Evolutionary conservation across 2,888 invertebrate genomes (phyloP), one percentile per base, ranked within the genome.

Genomic region (Heliconius charithonia): DNA sequence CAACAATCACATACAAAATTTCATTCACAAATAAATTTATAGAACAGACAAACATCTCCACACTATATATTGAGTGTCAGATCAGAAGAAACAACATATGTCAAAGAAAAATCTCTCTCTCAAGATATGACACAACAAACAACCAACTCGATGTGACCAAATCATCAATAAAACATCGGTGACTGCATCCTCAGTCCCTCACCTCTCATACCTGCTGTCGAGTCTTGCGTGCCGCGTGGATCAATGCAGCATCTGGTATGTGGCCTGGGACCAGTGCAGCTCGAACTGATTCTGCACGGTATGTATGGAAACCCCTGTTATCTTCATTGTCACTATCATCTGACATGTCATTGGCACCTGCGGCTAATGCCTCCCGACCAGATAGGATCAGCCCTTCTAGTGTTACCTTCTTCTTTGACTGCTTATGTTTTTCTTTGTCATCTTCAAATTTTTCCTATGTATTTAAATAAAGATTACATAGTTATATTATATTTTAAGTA

Each of bases 161-260:
- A 59, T 72, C 56, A n/a, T 72, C 29, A 59, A 72, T 65, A 41
- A 74, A 63, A 71, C 79, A 75, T 78, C 77, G 78, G 79, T 80
- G 86, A 79, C 87, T 86, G 89, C 87, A 86, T 80, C 86, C 88
- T 86, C 89, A 97, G 96, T 94, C 98, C 98, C 90, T 99, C 96
- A 95, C 94, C 94, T 95, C 94, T 94, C 94, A 94, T 82, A 99
- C 98, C 95, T 98, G 96, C 94, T 99, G 99, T 86, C 99, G 96
- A 82, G 98, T 96, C 93, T 99, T 99, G 87, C 99, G 96, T 19
- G 99, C 99, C 83, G 98, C 98, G 95, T 99, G 99, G 90, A 99
- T 99, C 96, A 99, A 97, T 76, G 98, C 98, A 16, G 99, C 99
- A 95, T 99, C 99, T 16, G 99, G 99, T 88, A 99, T 99, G 84